Conservation (phyloP, 2,797 vertebrate species). For the Adelosebastes latens region DNA sequence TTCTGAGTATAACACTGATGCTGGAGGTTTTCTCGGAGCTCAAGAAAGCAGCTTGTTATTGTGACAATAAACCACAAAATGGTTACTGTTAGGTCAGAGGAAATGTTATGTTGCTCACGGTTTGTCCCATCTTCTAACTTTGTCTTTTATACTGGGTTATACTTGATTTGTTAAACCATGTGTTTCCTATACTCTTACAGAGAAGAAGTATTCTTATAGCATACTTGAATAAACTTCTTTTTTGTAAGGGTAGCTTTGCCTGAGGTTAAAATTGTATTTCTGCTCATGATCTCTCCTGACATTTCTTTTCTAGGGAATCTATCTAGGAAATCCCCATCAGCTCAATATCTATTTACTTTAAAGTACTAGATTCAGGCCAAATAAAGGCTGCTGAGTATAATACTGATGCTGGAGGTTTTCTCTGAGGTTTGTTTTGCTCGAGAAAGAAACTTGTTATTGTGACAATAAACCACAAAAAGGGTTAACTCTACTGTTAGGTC, state of each 20-base stretch:
- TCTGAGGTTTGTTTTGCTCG: constrained; percentile 50
- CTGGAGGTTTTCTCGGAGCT: constrained; percentile 18
- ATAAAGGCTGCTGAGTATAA: too few relatives aligned
- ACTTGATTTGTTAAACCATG: neutral
- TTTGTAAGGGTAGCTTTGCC: neutral
- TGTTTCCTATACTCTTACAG: neutral
- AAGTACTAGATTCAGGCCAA: too few relatives aligned
- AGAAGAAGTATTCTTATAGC: too few relatives aligned
- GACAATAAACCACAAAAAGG: constrained; percentile 2
- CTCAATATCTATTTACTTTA: neutral
- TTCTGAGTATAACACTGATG: too few relatives aligned
- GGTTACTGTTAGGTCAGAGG: neutral
- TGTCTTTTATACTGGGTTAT: neutral
- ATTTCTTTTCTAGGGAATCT: constrained; percentile 1
- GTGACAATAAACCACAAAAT: constrained; percentile 12
- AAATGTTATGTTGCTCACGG: neutral
- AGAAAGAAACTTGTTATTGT: constrained; percentile 61
- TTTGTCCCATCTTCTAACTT: neutral
- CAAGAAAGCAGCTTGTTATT: constrained; percentile 58
- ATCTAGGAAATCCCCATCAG: constrained; percentile 3
- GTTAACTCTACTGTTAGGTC: neutral
- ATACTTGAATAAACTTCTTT: too few relatives aligned
- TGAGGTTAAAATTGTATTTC: neutral
- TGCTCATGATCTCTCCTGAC: neutral
- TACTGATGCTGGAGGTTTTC: neutral